phyloP scores from a whole-genome alignment of 2,113 vertebrate genomes.

The Pelusios castaneus region DNA sequence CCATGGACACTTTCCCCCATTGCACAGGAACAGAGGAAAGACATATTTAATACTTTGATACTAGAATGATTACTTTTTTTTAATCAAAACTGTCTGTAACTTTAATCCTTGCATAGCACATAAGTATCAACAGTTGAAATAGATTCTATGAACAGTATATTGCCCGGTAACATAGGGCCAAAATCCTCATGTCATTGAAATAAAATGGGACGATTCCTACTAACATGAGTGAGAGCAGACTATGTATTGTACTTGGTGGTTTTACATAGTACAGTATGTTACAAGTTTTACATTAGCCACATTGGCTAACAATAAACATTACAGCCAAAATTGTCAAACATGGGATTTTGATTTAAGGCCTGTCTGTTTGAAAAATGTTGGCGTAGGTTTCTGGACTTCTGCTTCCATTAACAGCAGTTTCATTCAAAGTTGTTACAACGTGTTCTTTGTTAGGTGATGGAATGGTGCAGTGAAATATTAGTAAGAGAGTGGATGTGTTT shows the following conservation, averaged over 20 bases:
- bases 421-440: neutral
- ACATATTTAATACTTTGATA: neutral
- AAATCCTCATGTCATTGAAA: neutral
- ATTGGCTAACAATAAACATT: neutral
- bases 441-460: neutral
- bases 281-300: neutral
- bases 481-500: conserved; percentile 2
- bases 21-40: neutral
- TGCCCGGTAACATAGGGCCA: neutral
- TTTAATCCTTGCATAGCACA: neutral
- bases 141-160: rapidly evolving
- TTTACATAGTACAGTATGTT: neutral
- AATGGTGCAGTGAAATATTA: neutral
- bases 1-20: neutral
- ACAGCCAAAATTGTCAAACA: neutral
- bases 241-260: neutral
- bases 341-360: neutral
- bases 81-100: neutral
- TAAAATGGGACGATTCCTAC: neutral
- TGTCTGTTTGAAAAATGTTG: neutral
- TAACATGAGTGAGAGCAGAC: neutral
- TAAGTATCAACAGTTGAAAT: neutral
- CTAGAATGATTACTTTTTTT: neutral
- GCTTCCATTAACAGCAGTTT: neutral
- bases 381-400: neutral